These are phyloP conservation scores for Porites cylindrica DNA, from an alignment of 92 coral and sea anemone species.

Conservation along the genomic window DNA sequence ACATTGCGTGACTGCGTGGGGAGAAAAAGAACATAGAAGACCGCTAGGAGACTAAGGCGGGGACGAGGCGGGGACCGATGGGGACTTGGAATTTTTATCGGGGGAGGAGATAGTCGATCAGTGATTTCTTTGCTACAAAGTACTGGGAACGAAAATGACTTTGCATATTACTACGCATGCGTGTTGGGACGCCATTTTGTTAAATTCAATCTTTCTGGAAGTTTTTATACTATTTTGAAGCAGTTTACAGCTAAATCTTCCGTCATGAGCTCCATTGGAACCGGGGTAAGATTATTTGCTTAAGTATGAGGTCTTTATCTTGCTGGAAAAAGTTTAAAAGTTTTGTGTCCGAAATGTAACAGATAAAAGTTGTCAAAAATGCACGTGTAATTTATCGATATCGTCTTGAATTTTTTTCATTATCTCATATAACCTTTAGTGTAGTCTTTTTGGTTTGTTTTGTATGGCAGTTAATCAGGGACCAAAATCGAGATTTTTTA, in stretches of 20 bases:
- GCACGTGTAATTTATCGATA: conserved; percentile 23
- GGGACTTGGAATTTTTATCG: too few relatives aligned
- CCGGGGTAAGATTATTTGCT: conserved; percentile 82
- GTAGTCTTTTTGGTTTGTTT: neutral
- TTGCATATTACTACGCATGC: conserved; percentile 42
- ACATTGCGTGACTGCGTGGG: too few relatives aligned
- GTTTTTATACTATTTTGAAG: neutral
- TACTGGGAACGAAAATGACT: conserved; percentile 39
- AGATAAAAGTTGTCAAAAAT: neutral
- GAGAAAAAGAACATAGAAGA: too few relatives aligned
- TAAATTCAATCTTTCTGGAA: neutral
- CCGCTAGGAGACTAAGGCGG: too few relatives aligned
- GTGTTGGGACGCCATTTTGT: conserved; percentile 30
- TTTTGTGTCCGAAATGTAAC: neutral
- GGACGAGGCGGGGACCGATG: too few relatives aligned
- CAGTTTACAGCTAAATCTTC: neutral
- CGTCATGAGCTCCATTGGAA: conserved; percentile 98
- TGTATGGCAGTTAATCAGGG: neutral
- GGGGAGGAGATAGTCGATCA: neutral
- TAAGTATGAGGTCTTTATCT: too few relatives aligned
- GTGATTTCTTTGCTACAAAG: neutral
- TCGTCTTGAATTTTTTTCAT: too few relatives aligned
- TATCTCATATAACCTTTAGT: neutral
- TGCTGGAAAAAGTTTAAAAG: neutral
- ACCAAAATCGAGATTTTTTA: too few relatives aligned